These are phyloP conservation scores for Chaetodon auriga DNA, from an alignment of 2,113 vertebrate species.

Conservation along the genomic window DNA sequence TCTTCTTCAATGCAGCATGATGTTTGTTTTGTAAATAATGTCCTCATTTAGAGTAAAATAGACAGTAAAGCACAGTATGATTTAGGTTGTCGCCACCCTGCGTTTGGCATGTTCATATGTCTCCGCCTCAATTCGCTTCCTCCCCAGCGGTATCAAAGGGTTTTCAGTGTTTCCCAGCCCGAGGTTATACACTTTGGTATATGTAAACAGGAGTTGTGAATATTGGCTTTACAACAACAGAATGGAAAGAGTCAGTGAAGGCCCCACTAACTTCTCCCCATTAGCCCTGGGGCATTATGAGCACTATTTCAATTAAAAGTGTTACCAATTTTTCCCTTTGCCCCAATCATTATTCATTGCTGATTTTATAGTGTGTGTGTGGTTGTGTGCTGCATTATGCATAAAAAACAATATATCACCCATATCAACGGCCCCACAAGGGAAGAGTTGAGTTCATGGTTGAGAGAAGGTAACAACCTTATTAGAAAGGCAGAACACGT, in stretches of 20 bases:
- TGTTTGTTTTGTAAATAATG: no score
- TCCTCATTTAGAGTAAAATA: no score
- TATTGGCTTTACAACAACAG: no score
- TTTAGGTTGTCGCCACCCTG: no score
- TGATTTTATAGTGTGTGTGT: conserved; percentile 19
- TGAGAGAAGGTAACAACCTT: conserved; percentile 49
- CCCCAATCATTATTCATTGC: conserved; percentile 12
- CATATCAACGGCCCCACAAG: conserved; percentile 14
- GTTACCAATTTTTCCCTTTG: conserved; percentile 4
- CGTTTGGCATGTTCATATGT: no score
- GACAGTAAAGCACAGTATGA: no score
- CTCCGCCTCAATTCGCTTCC: no score
- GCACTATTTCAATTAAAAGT: conserved; percentile 21
- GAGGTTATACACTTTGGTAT: no score
- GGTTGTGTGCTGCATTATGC: conserved; percentile 8
- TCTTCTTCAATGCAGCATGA: no score
- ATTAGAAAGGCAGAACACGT: conserved; percentile 63
- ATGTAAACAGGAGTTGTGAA: no score
- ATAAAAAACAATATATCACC: conserved; percentile 10
- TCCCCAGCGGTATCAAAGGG: no score
- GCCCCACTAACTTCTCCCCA: not conserved
- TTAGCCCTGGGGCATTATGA: conserved; percentile 3
- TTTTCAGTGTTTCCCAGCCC: no score
- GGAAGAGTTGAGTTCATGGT: conserved; percentile 34
- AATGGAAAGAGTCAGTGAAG: not conserved